Evolutionary conservation across 2,797 vertebrate genomes (phyloP).

Genomic region (Dipus sagitta): DNA sequence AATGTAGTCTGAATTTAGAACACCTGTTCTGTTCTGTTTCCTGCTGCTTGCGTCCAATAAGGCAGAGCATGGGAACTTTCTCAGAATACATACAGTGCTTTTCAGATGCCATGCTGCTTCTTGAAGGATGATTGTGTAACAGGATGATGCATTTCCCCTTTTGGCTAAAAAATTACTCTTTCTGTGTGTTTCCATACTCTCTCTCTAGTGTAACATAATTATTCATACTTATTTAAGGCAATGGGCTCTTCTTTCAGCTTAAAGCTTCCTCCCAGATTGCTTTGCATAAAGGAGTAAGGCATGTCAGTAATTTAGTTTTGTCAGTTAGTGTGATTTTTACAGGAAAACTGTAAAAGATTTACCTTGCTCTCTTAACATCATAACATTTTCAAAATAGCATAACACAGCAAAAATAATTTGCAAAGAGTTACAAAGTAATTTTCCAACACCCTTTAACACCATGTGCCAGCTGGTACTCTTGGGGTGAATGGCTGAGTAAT

Average conservation of each 20-base stretch:
- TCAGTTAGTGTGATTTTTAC: conserved; percentile 35
- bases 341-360: conserved; percentile 54
- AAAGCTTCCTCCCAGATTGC: background rate
- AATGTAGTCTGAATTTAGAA: background rate
- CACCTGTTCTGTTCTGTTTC: background rate
- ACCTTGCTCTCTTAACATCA: conserved; percentile 62
- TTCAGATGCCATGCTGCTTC: background rate
- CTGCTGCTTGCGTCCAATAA: conserved; percentile 16
- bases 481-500: conserved; percentile 76
- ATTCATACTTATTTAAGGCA: conserved; percentile 32
- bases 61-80: background rate
- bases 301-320: conserved; percentile 11
- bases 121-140: background rate
- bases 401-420: conserved; percentile 70
- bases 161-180: conserved; percentile 37
- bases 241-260: conserved; percentile 17
- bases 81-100: background rate
- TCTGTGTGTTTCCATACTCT: background rate
- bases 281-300: conserved; percentile 6
- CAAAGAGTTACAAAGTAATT: conserved; percentile 55
- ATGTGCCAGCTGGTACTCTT: conserved; percentile 70
- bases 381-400: conserved; percentile 71
- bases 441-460: conserved; percentile 56
- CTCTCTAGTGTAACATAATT: background rate
- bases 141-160: background rate